Base-by-base conservation (phyloP, 2,888 invertebrate species). In the Phlogophora meticulosa region DNA sequence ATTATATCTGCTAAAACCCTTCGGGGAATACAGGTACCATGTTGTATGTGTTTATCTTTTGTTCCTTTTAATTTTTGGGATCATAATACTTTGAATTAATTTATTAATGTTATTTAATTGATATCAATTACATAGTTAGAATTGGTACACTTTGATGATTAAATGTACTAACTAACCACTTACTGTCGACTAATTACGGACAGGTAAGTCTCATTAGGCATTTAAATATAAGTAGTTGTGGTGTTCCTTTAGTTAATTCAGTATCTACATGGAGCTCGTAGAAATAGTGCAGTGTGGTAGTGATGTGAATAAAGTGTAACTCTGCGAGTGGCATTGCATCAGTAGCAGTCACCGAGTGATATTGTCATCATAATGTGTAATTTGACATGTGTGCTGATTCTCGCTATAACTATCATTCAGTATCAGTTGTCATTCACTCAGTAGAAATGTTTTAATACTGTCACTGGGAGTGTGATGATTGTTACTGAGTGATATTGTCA, bases 111-210 rank as follows among this genome's bases (percentile, higher is more conserved):
- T 28, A 10, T 15, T 24, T 22, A 46, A 46, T 24, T 15, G 15
- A 15, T 24, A 42, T 11, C 7, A 5, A 22, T 5, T 2, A 3
- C 13, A 34, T 13, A n/a, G 49, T 22, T 22, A n/a, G 11, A 7
- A 58, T 13, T 58, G 24, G 10, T 7, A 38, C 10, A 52, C 17
- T 36, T 51, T 11, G 17, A 24, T 13, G 7, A 10, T 7, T 58
- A 4, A 58, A 58, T 38, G 36, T 15, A 24, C 20, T 58, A 17
- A 24, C 34, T 24, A 15, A 58, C 34, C n/a, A 20, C n/a, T 49
- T 22, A 20, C 11, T 20, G 22, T 34, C 15, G 20, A 32, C 22
- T 42, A 48, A 46, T 58, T 62, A 58, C 11, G 5, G 10, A 38
- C 11, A n/a, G 7, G n/a, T n/a, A 22, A 0, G 38, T 10, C 11